Evolutionary conservation across 2,888 invertebrate genomes (phyloP).

Genomic region (Hesperia comma): DNA sequence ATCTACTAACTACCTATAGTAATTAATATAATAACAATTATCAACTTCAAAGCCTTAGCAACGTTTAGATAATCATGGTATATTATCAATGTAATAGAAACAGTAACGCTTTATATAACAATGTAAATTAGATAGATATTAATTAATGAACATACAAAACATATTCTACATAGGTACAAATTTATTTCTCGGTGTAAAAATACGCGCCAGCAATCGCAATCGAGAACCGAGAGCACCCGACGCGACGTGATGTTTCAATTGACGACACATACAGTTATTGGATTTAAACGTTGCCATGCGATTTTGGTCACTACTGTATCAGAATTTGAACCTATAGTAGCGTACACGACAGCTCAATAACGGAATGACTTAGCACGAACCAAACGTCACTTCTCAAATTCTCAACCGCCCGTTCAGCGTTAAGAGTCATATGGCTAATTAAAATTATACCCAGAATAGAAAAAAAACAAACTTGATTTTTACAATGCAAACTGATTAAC

Average conservation of each 20-base stretch:
- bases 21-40: too few species aligned
- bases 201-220: slow-evolving; percentile 16
- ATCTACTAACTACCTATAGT: too few species aligned
- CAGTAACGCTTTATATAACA: too few species aligned
- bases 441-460: slow-evolving; percentile 48
- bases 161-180: slow-evolving; percentile 21
- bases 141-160: slow-evolving; percentile 9
- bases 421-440: slow-evolving; percentile 46
- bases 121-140: too few species aligned
- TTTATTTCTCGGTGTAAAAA: slow-evolving; percentile 22
- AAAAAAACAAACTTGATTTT: slow-evolving; percentile 49
- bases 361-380: slow-evolving; percentile 34
- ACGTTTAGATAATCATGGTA: too few species aligned
- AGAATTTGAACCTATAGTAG: slow-evolving; percentile 17
- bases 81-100: too few species aligned
- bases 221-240: slow-evolving; percentile 9
- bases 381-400: slow-evolving; percentile 11
- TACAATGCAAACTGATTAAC: slow-evolving; percentile 53
- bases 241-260: slow-evolving; percentile 21
- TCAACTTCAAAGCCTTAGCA: too few species aligned
- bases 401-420: slow-evolving; percentile 37
- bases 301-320: slow-evolving; percentile 19
- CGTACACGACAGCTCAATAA: slow-evolving; percentile 1
- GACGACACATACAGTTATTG: slow-evolving; percentile 32
- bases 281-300: slow-evolving; percentile 13